A percentile compares a stretch with the other conserved stretches of the same genome.
These are phyloP conservation scores for Loriculus beryllinus DNA, from an alignment of 2,797 vertebrate genomes.

Conservation along the genomic window DNA sequence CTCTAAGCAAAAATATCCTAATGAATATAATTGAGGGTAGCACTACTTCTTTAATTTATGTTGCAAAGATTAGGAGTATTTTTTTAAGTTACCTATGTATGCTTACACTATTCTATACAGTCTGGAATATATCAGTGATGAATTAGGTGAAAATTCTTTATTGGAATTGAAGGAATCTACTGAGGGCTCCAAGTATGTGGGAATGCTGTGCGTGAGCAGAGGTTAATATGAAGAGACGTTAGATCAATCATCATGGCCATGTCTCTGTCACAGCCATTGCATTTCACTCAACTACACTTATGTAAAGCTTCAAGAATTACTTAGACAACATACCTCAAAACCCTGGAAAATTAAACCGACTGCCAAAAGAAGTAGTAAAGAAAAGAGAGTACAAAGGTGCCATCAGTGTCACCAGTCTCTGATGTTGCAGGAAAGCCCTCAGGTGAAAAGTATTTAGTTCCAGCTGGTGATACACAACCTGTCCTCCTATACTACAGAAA, in stretches of 20 bases:
- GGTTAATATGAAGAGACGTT: neutral
- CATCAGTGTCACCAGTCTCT: neutral
- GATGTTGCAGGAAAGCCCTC: neutral
- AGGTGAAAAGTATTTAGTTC: neutral
- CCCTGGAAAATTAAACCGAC: neutral
- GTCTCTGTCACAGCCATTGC: neutral
- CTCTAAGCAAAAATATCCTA: neutral
- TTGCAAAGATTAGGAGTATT: neutral
- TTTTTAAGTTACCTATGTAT: neutral
- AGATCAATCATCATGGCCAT: neutral
- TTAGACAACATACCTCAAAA: neutral
- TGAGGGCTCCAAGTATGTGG: neutral
- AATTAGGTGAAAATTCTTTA: neutral
- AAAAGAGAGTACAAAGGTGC: neutral
- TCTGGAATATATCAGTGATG: neutral
- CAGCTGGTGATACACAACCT: neutral
- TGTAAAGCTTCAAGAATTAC: neutral
- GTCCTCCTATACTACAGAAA: neutral
- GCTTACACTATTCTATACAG: neutral
- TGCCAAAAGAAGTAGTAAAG: neutral
- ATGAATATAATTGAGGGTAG: neutral
- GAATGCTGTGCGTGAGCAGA: neutral
- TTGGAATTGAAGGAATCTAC: neutral
- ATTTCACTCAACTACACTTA: neutral
- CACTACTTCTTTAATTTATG: neutral